Conservation (phyloP, 2,888 invertebrate species). For the Biston betularia region DNA sequence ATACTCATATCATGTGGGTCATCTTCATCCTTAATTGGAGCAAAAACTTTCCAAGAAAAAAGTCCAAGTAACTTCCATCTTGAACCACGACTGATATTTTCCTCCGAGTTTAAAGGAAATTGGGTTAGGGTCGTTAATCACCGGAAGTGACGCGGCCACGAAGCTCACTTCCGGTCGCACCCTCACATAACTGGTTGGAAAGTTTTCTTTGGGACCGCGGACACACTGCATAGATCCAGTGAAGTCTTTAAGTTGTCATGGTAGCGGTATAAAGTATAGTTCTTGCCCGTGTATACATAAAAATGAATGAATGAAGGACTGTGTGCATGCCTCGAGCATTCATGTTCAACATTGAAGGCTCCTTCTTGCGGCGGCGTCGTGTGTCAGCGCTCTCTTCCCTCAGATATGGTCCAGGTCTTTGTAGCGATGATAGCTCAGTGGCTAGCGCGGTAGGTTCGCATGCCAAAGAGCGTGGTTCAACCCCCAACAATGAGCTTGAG, state of each 20-base stretch:
- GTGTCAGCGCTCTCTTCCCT: too few relatives aligned
- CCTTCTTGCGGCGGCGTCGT: too few relatives aligned
- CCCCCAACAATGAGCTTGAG: too few relatives aligned
- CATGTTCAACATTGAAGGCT: too few relatives aligned
- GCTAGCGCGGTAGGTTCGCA: too few relatives aligned
- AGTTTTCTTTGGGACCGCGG: conserved; percentile 21
- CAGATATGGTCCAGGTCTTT: too few relatives aligned
- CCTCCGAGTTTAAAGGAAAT: conserved; percentile 72
- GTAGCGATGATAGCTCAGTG: too few relatives aligned
- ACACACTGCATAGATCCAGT: neutral
- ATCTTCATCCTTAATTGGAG: conserved; percentile 9
- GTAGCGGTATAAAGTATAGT: too few relatives aligned
- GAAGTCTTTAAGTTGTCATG: neutral
- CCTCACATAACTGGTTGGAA: conserved; percentile 19
- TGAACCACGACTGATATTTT: conserved; percentile 60
- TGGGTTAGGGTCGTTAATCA: conserved; percentile 76
- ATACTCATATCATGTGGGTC: neutral
- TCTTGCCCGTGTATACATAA: too few relatives aligned
- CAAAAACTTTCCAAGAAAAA: conserved; percentile 26
- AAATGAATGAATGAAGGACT: too few relatives aligned
- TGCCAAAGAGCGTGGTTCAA: too few relatives aligned
- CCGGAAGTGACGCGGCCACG: conserved; percentile 67
- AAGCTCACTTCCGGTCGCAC: conserved; percentile 57
- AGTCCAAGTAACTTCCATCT: conserved; percentile 29
- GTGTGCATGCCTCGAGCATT: too few relatives aligned